Conservation (phyloP, 2,113 vertebrate species). For the Sciurus niger region DNA sequence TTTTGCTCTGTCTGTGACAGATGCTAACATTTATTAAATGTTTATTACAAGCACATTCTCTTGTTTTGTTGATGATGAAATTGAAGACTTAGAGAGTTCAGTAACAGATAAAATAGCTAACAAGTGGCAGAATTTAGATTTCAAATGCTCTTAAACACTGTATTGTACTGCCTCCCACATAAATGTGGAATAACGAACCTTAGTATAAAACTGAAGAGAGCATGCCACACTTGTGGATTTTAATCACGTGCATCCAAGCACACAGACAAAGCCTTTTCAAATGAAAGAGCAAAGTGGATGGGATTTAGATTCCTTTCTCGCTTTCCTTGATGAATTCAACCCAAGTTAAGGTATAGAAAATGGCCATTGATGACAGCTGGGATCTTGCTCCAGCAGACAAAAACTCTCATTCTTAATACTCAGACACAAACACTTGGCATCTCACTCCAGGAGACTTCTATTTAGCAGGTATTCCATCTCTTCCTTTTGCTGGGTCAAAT, state of each 20-base stretch:
- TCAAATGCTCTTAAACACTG: conserved; percentile 5
- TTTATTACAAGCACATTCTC: background rate
- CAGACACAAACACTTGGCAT: background rate
- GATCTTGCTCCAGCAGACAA: background rate
- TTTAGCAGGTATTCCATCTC: background rate
- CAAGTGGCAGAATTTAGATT: conserved; percentile 22
- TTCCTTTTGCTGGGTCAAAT: background rate
- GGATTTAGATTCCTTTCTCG: conserved; percentile 58
- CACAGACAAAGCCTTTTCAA: conserved; percentile 74
- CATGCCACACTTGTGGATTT: conserved; percentile 36
- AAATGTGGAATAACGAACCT: background rate
- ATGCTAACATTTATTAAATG: background rate
- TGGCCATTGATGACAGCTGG: background rate
- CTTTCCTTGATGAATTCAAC: conserved; percentile 37
- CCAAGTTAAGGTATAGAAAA: conserved; percentile 53
- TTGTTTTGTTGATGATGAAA: conserved; percentile 32
- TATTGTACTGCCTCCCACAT: background rate
- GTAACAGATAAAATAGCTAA: conserved; percentile 24
- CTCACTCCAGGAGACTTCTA: background rate
- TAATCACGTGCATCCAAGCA: conserved; percentile 56
- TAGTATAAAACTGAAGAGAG: background rate
- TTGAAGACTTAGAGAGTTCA: conserved; percentile 4
- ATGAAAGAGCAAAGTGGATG: conserved; percentile 63
- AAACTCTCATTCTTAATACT: background rate
- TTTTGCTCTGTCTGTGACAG: background rate